Evolutionary conservation across 2,797 vertebrate genomes (phyloP).

Genomic region (Philypnodon macrostomus): DNA sequence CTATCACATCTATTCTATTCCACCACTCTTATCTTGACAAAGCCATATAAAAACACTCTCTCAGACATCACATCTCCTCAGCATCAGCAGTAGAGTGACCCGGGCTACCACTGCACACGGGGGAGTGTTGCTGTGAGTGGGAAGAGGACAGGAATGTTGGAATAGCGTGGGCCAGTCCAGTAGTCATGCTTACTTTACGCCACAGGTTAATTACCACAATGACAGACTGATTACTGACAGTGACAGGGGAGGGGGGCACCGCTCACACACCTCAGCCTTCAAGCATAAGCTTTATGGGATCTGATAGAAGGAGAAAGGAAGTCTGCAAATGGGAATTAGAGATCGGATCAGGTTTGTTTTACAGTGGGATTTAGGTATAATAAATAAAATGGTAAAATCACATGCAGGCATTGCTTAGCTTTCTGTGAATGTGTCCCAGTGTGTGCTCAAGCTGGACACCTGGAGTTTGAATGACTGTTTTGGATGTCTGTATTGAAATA

Average conservation of each 20-base stretch:
- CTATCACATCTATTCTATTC: too few species aligned
- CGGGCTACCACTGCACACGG: slow-evolving; percentile 37
- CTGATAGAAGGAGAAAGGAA: slow-evolving; percentile 22
- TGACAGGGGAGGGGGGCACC: slow-evolving; percentile 54
- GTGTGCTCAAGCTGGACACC: slow-evolving; percentile 46
- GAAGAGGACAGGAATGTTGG: slow-evolving; percentile 60
- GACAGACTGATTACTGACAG: slow-evolving; percentile 74
- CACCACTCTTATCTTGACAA: slow-evolving; percentile 2
- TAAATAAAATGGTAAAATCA: slow-evolving; percentile 8
- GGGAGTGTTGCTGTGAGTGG: slow-evolving; percentile 40
- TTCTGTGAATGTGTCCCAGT: slow-evolving; percentile 1
- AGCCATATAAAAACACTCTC: slow-evolving; percentile 12
- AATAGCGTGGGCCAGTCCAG: slow-evolving; percentile 63
- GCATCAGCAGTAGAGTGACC: slow-evolving; percentile 52
- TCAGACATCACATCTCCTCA: slow-evolving; percentile 28
- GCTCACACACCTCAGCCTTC: slow-evolving; percentile 65
- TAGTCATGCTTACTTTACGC: slow-evolving; percentile 74
- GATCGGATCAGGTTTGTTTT: slow-evolving; percentile 8
- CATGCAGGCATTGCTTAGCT: not conserved
- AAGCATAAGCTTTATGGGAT: slow-evolving; percentile 24
- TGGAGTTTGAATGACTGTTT: slow-evolving; percentile 63
- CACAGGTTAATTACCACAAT: slow-evolving; percentile 75
- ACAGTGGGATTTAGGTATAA: slow-evolving; percentile 4
- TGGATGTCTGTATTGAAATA: slow-evolving; percentile 52
- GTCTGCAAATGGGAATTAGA: slow-evolving; percentile 19